Base-by-base conservation (phyloP, 2,797 vertebrate species). In the Neosilurus mollespiculum region DNA sequence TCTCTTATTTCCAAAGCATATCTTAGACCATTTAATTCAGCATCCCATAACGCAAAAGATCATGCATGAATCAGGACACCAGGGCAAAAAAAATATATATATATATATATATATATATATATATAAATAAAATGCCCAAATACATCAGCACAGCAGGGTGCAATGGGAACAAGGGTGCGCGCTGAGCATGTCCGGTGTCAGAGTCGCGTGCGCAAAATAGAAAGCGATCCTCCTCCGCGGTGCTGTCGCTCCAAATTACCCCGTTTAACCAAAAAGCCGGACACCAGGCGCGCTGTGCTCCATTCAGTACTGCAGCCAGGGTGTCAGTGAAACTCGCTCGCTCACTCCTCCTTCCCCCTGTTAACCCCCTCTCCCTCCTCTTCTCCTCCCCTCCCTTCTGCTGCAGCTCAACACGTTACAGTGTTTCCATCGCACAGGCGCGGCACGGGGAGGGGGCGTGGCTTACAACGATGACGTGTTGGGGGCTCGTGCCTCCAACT, bases 301-400 rank as follows among this genome's bases (percentile, higher is more conserved):
- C 24, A 80, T 30, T 86, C 84, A 80, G 66, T 26, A 75, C 85
- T 85, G 83, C 83, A 22, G 87, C 43, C 85, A 80, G 83, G 58
- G 65, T 80, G 37, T 76, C 80, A 66, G 22, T 22, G 37, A 62
- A 5, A 26, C n/a, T 72, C 37, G n/a, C 37, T 6, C 37, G 37
- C 37, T 43, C 80, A 7, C 76, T 16, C 24, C 59, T 78, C 75
- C 9, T 9, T 20, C 51, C 18, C 16, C 24, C 72, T 59, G 20
- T 26, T 34, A n/a, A 37, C 30, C 49, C 30, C 71, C 79, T 43
- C 62, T 66, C 70, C 70, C 18, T 66, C n/a, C 15, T 59, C 76
- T 70, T 76, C 78, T 83, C 84, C 43, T 56, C 82, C 91, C 79
- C 80, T 43, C 7, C 30, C 26, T 70, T 30, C 51, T 10, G 16